Percentiles rank a stretch among this genome's conserved stretches.
phyloP scores from a whole-genome alignment of 2,888 invertebrate species.

The Patella caerulea region DNA sequence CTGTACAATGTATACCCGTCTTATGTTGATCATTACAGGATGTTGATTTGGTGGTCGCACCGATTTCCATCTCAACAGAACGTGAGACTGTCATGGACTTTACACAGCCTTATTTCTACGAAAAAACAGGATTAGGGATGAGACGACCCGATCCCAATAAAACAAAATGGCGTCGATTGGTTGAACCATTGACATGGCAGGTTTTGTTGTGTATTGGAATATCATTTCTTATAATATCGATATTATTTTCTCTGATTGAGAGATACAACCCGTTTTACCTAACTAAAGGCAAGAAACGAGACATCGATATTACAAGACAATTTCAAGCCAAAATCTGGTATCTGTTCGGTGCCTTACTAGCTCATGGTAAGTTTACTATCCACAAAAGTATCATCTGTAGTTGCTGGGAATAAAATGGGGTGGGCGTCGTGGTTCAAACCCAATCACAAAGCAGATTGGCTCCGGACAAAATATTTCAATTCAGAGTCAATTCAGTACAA shows the following conservation, averaged over 20 bases:
- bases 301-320: not conserved
- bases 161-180: constrained; percentile 49
- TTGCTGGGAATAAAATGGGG: too few relatives aligned
- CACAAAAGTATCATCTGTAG: not conserved
- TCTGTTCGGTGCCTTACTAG: not conserved
- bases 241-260: constrained; percentile 47
- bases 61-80: constrained; percentile 90
- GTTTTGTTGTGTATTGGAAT: constrained; percentile 48
- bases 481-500: too few relatives aligned
- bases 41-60: constrained; percentile 86
- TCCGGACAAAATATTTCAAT: too few relatives aligned
- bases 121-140: constrained; percentile 47
- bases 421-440: too few relatives aligned
- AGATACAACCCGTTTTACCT: constrained; percentile 48
- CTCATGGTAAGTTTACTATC: not conserved
- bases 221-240: constrained; percentile 38
- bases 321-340: constrained; percentile 4
- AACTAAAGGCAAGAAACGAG: not conserved
- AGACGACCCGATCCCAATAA: constrained; percentile 45
- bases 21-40: constrained; percentile 74
- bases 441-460: too few relatives aligned
- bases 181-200: constrained; percentile 52
- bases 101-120: constrained; percentile 80
- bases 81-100: constrained; percentile 91
- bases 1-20: too few relatives aligned